Evolutionary conservation across 2,888 invertebrate genomes (phyloP).

Genomic region (Phaonia tiefii): DNA sequence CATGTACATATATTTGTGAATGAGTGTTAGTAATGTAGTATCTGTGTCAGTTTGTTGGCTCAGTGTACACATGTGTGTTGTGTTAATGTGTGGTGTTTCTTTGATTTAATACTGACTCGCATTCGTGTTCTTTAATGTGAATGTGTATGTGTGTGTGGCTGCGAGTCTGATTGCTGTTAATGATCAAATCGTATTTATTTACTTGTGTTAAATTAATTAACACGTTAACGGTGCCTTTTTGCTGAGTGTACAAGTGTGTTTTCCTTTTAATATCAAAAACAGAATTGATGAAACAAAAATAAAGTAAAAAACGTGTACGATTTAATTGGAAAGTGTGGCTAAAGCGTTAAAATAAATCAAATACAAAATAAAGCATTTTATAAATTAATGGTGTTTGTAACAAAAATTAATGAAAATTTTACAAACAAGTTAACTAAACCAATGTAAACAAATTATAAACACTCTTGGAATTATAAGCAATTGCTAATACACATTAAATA

Average conservation of each 20-base stretch:
- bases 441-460: no score
- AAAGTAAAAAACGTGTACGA: not conserved
- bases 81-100: not conserved
- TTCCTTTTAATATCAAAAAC: not conserved
- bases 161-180: no score
- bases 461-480: no score
- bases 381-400: not conserved
- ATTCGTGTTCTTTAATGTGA: no score
- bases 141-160: no score
- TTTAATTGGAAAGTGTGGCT: constrained; percentile 14
- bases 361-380: not conserved
- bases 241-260: constrained; percentile 48
- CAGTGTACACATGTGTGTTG: no score
- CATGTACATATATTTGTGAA: no score
- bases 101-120: not conserved
- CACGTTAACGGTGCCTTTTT: constrained; percentile 41
- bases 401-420: not conserved
- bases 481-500: no score
- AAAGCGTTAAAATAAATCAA: constrained; percentile 13
- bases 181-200: not conserved
- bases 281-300: not conserved
- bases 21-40: no score
- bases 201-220: constrained; percentile 29
- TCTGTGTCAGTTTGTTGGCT: no score
- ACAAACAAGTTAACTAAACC: not conserved